Evolutionary conservation across 1,140 invertebrate species (phyloP).

Genomic region (Nebria ingens): DNA sequence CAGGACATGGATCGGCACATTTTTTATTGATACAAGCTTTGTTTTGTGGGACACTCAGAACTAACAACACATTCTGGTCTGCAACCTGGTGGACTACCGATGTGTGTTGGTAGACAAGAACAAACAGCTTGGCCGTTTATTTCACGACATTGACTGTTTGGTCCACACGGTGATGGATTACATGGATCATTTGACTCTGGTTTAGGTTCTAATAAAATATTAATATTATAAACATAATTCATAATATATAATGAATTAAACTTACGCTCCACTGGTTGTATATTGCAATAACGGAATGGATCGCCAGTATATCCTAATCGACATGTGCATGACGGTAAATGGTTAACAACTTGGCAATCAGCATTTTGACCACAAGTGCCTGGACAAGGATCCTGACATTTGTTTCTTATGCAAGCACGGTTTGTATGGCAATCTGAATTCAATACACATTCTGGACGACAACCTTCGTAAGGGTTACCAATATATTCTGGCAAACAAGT

Average conservation of each 20-base stretch:
- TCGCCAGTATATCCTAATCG: slow-evolving; percentile 61
- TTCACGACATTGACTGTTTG: slow-evolving; percentile 61
- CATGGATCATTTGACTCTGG: slow-evolving; percentile 35
- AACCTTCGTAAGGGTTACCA: slow-evolving; percentile 69
- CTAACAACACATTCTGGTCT: slow-evolving; percentile 45
- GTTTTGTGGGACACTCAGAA: slow-evolving; percentile 48
- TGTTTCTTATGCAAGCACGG: slow-evolving; percentile 62
- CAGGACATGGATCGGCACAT: slow-evolving; percentile 56
- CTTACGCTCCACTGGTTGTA: slow-evolving; percentile 47
- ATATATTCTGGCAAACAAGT: slow-evolving; percentile 60
- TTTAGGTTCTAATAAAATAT: slow-evolving; percentile 22
- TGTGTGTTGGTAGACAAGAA: slow-evolving; percentile 46
- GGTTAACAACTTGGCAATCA: slow-evolving; percentile 67
- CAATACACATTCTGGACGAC: slow-evolving; percentile 66
- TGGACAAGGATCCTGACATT: slow-evolving; percentile 71
- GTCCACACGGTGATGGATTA: slow-evolving; percentile 48
- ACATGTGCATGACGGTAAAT: slow-evolving; percentile 69
- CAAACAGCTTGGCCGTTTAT: slow-evolving; percentile 57
- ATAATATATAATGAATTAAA: too few relatives aligned
- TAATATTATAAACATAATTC: slow-evolving; percentile 21
- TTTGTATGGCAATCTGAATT: slow-evolving; percentile 68
- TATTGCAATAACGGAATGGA: slow-evolving; percentile 52
- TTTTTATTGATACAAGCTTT: slow-evolving; percentile 53
- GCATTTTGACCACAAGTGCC: slow-evolving; percentile 72
- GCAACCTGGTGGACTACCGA: slow-evolving; percentile 47